Evolutionary conservation across 2,888 invertebrate species (phyloP).

Genomic region (Oxyscelio sp.): DNA sequence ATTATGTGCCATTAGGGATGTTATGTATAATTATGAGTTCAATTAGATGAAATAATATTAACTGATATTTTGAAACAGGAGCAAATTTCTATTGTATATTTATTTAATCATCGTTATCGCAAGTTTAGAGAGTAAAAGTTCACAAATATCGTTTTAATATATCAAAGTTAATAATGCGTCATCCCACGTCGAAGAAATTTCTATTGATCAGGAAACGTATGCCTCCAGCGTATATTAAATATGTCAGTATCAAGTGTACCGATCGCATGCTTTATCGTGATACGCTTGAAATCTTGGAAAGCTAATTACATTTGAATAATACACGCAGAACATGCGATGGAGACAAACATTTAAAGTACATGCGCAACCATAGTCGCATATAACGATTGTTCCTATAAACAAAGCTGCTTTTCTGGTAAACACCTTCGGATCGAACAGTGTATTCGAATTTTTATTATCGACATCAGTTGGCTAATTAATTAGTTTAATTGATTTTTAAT

Average conservation of each 20-base stretch:
- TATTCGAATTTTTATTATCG: conserved; percentile 31
- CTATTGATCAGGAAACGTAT: conserved; percentile 45
- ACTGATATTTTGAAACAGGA: neutral
- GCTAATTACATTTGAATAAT: conserved; percentile 64
- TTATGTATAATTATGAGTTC: neutral
- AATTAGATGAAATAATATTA: neutral
- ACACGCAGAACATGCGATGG: conserved; percentile 45
- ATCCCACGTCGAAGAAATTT: conserved; percentile 16
- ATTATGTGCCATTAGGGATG: too few species aligned
- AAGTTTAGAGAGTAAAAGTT: neutral
- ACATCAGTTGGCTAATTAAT: conserved; percentile 21
- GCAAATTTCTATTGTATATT: conserved; percentile 1
- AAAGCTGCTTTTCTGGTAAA: conserved; percentile 49
- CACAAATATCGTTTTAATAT: conserved; percentile 22
- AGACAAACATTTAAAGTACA: conserved; percentile 60
- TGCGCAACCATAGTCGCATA: conserved; percentile 7
- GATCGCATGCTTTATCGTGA: conserved; percentile 37
- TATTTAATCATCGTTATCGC: neutral
- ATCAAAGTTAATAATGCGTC: conserved; percentile 23
- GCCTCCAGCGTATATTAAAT: conserved; percentile 51
- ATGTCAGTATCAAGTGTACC: conserved; percentile 25
- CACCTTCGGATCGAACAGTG: conserved; percentile 47
- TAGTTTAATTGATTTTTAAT: conserved; percentile 6
- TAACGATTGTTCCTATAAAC: conserved; percentile 35
- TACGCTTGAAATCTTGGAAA: conserved; percentile 54